phyloP scores from a whole-genome alignment of 2,113 vertebrate genomes.

The Bubo bubo region DNA sequence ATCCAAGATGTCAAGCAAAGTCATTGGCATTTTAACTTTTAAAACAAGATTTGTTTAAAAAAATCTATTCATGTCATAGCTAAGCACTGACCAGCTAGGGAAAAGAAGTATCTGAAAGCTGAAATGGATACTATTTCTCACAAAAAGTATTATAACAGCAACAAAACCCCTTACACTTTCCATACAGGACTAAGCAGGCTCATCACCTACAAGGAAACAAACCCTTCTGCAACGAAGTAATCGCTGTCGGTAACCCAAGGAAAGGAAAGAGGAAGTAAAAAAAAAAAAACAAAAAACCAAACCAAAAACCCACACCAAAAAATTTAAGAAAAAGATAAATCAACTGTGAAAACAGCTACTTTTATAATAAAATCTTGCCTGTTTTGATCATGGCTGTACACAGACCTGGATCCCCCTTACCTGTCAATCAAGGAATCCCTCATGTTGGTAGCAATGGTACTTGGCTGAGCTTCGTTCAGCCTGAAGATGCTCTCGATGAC shows the following conservation, averaged over 20 bases:
- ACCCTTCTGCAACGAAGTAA: neutral
- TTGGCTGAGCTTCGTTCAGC: conserved; percentile 89
- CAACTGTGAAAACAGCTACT: neutral
- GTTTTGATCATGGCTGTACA: neutral
- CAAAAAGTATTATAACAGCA: neutral
- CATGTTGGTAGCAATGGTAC: conserved; percentile 93
- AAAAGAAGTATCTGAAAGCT: neutral
- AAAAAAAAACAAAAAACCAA: neutral
- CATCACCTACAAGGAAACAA: neutral
- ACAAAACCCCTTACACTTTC: neutral
- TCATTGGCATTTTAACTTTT: neutral
- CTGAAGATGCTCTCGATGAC: conserved; percentile 96
- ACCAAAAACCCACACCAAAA: too few species aligned
- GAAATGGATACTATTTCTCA: neutral
- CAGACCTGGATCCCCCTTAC: conserved; percentile 61
- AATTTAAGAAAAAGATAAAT: neutral
- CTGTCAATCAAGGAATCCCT: conserved; percentile 97
- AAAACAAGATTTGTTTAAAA: neutral
- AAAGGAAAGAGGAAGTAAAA: neutral
- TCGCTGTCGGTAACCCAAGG: neutral
- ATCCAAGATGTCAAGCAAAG: neutral
- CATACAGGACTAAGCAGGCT: neutral
- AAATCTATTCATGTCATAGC: neutral
- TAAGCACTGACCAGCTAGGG: neutral
- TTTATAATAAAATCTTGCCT: neutral